These are phyloP conservation scores for Colletes collaris DNA, from an alignment of 2,888 invertebrate genomes.

Conservation along the genomic window DNA sequence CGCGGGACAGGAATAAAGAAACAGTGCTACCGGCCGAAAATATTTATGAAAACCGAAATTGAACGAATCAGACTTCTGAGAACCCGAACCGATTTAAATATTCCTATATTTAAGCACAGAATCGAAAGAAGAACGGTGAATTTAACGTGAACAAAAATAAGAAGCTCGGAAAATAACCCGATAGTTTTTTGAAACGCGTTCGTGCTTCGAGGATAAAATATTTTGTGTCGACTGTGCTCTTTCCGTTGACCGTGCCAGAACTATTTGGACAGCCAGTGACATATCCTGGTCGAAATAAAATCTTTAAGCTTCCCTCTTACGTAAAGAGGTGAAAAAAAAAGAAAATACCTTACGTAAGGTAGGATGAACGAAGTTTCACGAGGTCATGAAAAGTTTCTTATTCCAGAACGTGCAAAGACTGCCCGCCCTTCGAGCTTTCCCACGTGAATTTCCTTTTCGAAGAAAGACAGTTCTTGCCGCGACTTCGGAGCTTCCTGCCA, in stretches of 20 bases:
- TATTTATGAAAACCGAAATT: constrained; percentile 3
- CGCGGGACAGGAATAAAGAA: not conserved
- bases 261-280: constrained; percentile 17
- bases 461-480: constrained; percentile 32
- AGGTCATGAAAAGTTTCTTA: constrained; percentile 63
- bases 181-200: not conserved
- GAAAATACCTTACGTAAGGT: not conserved
- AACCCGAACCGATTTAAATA: no score
- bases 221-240: not conserved
- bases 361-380: constrained; percentile 44
- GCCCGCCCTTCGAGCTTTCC: constrained; percentile 18
- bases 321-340: constrained; percentile 6
- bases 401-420: constrained; percentile 52
- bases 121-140: no score
- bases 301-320: constrained; percentile 31
- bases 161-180: no score
- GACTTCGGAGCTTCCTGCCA: not conserved
- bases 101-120: no score
- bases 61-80: no score
- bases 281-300: constrained; percentile 35
- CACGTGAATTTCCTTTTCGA: constrained; percentile 30
- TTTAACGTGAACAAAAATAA: no score
- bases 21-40: not conserved
- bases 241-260: constrained; percentile 4
- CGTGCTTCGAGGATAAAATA: not conserved